Evolutionary conservation across 2,113 vertebrate genomes (phyloP).

Genomic region (Macaca mulatta): DNA sequence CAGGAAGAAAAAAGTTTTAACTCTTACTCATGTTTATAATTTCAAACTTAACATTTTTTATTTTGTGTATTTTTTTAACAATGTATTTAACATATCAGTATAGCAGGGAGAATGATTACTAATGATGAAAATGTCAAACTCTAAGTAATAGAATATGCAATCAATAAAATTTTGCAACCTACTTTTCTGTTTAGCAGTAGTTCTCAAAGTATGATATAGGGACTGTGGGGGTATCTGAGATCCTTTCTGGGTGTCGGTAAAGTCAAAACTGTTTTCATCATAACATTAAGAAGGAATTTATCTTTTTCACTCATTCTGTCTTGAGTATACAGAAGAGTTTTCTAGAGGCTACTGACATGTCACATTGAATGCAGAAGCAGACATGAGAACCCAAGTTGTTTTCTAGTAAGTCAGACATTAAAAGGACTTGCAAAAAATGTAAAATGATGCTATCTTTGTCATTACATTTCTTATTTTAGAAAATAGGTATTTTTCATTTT

Average conservation of each 20-base stretch:
- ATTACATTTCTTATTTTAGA: slow-evolving; percentile 36
- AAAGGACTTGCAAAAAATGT: slow-evolving; percentile 15
- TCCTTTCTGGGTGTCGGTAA: neutral
- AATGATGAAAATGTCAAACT: no score
- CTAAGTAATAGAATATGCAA: neutral
- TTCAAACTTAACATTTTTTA: slow-evolving; percentile 16
- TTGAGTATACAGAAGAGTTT: neutral
- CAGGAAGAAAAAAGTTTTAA: neutral
- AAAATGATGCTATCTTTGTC: neutral
- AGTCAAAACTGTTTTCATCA: slow-evolving; percentile 26
- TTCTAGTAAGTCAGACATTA: neutral
- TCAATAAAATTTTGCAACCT: neutral
- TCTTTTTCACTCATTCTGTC: neutral
- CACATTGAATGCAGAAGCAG: neutral
- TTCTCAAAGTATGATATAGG: neutral
- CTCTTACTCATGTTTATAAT: neutral
- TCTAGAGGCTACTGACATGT: neutral
- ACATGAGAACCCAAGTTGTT: slow-evolving; percentile 20
- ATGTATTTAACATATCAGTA: neutral
- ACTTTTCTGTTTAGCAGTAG: neutral
- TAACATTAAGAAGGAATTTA: slow-evolving; percentile 7
- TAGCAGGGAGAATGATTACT: neutral
- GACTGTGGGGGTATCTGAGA: neutral
- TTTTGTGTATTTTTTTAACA: neutral
- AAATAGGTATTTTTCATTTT: neutral